Conservation (phyloP, 2,888 invertebrate species). For the Oxystoma pomonae region DNA sequence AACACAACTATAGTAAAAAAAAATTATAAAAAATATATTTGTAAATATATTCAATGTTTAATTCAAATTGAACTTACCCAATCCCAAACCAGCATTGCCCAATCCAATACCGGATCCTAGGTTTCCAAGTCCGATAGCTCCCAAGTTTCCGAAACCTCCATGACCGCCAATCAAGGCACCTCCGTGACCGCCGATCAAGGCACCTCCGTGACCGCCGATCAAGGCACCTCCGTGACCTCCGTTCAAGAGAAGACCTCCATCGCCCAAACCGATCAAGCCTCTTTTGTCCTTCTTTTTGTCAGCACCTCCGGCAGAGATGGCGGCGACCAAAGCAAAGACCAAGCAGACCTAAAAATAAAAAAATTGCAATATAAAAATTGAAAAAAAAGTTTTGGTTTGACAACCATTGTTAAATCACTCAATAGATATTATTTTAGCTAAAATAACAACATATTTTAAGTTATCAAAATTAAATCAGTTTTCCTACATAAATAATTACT, state of each 20-base stretch:
- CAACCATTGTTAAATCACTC: too few relatives aligned
- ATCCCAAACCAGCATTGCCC: too few relatives aligned
- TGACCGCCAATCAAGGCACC: slow-evolving; percentile 1
- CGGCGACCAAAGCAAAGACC: slow-evolving; percentile 29
- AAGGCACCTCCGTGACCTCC: slow-evolving; percentile 20
- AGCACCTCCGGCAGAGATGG: slow-evolving; percentile 20
- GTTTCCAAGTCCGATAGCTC: neutral
- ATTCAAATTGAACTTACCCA: too few relatives aligned
- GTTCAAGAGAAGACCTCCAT: slow-evolving; percentile 16
- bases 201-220: slow-evolving; percentile 30
- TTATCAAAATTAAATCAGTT: too few relatives aligned
- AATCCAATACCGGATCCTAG: neutral
- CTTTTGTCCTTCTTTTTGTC: slow-evolving; percentile 36
- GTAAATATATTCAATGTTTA: too few relatives aligned
- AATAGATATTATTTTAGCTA: neutral
- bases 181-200: slow-evolving; percentile 1
- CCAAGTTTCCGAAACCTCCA: slow-evolving; percentile 5
- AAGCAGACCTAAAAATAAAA: slow-evolving; percentile 33
- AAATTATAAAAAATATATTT: too few relatives aligned
- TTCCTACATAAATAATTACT: too few relatives aligned
- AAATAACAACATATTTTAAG: too few relatives aligned
- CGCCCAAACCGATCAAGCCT: slow-evolving; percentile 34
- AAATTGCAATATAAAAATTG: too few relatives aligned
- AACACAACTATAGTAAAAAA: too few relatives aligned
- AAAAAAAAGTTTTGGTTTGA: slow-evolving; percentile 7